phyloP scores from a whole-genome alignment of 2,797 vertebrate genomes.

The Varecia variegata region DNA sequence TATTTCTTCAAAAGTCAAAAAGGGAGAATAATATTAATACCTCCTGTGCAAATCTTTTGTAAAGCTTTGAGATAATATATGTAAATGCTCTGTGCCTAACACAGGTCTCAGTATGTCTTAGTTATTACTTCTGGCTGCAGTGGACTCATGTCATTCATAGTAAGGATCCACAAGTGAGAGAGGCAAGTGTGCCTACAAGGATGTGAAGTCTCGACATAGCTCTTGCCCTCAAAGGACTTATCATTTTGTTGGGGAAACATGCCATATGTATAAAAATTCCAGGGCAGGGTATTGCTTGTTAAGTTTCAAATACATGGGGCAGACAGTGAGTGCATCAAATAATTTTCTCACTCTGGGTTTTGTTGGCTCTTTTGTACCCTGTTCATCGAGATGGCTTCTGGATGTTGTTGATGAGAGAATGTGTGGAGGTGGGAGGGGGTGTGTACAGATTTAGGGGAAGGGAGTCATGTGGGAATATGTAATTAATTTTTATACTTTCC shows the following conservation, averaged over 20 bases:
- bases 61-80: not conserved
- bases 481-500: constrained; percentile 89
- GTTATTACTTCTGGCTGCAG: not conserved
- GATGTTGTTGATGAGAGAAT: constrained; percentile 59
- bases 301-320: constrained; percentile 3
- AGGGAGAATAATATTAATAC: not conserved
- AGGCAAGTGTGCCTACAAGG: constrained; percentile 33
- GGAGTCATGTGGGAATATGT: constrained; percentile 83
- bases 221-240: constrained; percentile 44
- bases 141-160: not conserved
- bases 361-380: constrained; percentile 44
- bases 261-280: constrained; percentile 13
- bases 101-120: constrained; percentile 7
- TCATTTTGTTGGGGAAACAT: constrained; percentile 46
- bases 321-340: not conserved
- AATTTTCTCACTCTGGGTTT: constrained; percentile 31
- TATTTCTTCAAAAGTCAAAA: not conserved
- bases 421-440: constrained; percentile 18
- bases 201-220: constrained; percentile 20
- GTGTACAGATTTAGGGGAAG: constrained; percentile 63
- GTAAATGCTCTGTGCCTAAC: not conserved
- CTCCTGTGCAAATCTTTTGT: constrained; percentile 17
- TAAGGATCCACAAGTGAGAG: constrained; percentile 35
- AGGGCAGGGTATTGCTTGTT: constrained; percentile 6
- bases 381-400: constrained; percentile 54